Percentiles rank a stretch among this genome's conserved stretches.
Evolutionary conservation across 1,140 invertebrate genomes (phyloP).

Genomic region (Rhysida immarginata): DNA sequence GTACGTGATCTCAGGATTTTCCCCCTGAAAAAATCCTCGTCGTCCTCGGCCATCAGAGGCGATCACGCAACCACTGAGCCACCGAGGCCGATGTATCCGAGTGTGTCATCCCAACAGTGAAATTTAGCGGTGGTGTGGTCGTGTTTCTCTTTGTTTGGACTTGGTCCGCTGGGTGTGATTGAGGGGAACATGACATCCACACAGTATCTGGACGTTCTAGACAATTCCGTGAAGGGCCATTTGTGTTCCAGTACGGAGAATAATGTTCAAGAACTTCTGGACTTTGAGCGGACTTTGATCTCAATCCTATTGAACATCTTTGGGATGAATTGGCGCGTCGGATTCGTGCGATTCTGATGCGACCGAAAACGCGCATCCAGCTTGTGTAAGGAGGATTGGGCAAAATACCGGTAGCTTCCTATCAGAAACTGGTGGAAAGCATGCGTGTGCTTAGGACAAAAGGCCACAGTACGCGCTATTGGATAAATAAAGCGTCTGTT

Average conservation of each 20-base stretch:
- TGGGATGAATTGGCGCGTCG: background rate
- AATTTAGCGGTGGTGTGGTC: background rate
- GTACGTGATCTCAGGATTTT: too few species aligned
- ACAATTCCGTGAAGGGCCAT: background rate
- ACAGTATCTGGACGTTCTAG: background rate
- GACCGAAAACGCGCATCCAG: background rate
- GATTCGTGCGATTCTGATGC: background rate
- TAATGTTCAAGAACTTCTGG: background rate
- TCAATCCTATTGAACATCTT: background rate
- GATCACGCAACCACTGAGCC: too few species aligned
- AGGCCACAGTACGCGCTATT: background rate
- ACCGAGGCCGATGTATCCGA: too few species aligned
- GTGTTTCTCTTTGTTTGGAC: background rate
- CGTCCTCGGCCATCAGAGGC: too few species aligned
- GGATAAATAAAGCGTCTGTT: background rate
- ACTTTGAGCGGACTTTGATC: background rate
- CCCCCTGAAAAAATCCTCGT: too few species aligned
- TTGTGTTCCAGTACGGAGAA: background rate
- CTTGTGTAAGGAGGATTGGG: background rate
- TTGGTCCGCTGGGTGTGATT: background rate
- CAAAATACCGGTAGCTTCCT: background rate
- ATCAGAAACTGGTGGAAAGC: background rate
- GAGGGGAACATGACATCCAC: background rate
- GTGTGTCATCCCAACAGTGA: background rate
- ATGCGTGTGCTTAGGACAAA: background rate